phyloP scores from a whole-genome alignment of 1,140 invertebrate species.

The Drosophila orena region DNA sequence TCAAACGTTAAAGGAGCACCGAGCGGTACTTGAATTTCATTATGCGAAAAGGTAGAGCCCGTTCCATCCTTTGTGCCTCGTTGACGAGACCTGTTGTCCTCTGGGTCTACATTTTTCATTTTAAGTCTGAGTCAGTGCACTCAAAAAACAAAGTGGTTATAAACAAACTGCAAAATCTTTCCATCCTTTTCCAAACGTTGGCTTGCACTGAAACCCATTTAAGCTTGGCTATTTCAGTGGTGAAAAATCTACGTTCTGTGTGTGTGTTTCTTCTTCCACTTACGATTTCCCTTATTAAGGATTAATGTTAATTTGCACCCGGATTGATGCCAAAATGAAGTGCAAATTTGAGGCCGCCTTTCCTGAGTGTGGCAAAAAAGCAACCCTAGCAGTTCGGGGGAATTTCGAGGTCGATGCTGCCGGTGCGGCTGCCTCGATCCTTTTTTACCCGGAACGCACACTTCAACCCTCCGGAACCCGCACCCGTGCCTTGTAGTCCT shows the following conservation, averaged over 20 bases:
- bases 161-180: background rate
- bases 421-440: slow-evolving; percentile 43
- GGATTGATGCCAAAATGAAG: background rate
- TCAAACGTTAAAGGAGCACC: slow-evolving; percentile 74
- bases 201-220: too few species aligned
- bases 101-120: slow-evolving; percentile 18
- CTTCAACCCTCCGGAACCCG: slow-evolving; percentile 63
- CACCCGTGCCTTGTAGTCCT: slow-evolving; percentile 11
- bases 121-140: slow-evolving; percentile 49
- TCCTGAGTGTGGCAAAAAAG: slow-evolving; percentile 23
- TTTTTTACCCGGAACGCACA: slow-evolving; percentile 73
- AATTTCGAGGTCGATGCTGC: slow-evolving; percentile 69
- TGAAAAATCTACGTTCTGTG: too few species aligned
- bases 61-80: slow-evolving; percentile 26
- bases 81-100: slow-evolving; percentile 67
- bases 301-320: background rate
- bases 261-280: too few species aligned
- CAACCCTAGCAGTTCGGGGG: slow-evolving; percentile 64
- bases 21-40: slow-evolving; percentile 76
- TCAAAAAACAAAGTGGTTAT: background rate
- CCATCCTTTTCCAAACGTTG: background rate
- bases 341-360: slow-evolving; percentile 1
- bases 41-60: slow-evolving; percentile 68
- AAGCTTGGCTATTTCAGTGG: too few species aligned
- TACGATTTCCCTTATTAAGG: background rate